Conservation (phyloP, 2,888 invertebrate genomes). For the Lucinisca nassula region DNA sequence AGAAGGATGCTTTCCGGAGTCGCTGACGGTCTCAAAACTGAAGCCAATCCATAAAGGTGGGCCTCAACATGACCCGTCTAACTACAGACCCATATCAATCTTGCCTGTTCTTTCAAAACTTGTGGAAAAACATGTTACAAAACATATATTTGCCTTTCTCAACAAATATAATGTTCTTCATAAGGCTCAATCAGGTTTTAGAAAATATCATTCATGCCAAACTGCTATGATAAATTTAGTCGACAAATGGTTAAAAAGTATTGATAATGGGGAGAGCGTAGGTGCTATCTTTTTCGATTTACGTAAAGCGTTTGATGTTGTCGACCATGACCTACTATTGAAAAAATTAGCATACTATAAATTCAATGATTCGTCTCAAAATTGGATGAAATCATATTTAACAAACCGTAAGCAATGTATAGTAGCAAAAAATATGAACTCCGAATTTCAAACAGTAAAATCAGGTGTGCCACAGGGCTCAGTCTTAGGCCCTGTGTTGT, state of each 20-base stretch:
- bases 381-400: too few species aligned
- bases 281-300: neutral
- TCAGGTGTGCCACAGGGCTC: too few species aligned
- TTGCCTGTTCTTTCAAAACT: neutral
- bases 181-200: neutral
- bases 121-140: neutral
- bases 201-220: neutral
- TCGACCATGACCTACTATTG: neutral
- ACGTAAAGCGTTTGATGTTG: neutral
- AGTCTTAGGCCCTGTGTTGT: too few species aligned
- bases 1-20: too few species aligned
- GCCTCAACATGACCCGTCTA: neutral
- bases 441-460: too few species aligned
- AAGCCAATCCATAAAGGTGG: too few species aligned
- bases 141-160: neutral
- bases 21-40: too few species aligned
- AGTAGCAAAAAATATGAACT: too few species aligned
- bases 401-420: too few species aligned
- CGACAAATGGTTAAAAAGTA: neutral
- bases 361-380: too few species aligned
- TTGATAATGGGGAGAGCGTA: neutral
- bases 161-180: neutral
- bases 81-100: neutral
- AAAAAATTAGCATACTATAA: neutral
- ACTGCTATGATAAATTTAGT: neutral